Conservation (phyloP, 2,113 vertebrate genomes). For the Monarcha castaneiventris region DNA sequence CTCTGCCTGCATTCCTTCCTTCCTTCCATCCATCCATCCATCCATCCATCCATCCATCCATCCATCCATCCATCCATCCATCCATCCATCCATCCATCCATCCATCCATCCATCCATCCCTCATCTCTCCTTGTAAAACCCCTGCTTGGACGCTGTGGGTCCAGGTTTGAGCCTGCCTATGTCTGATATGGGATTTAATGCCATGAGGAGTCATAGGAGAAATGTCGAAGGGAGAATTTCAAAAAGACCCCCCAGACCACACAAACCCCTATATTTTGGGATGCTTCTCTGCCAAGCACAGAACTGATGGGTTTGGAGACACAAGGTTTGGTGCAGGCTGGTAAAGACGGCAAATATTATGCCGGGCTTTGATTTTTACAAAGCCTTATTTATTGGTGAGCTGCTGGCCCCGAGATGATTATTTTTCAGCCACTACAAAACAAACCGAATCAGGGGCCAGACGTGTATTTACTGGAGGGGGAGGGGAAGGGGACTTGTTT, state of each 20-base stretch:
- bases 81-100: neutral
- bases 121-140: neutral
- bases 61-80: neutral
- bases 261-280: neutral
- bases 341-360: neutral
- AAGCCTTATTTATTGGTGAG: neutral
- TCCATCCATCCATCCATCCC: neutral
- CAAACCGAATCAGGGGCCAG: conserved; percentile 35
- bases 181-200: neutral
- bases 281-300: neutral
- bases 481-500: conserved; percentile 53
- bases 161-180: neutral
- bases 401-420: neutral
- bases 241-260: neutral
- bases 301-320: neutral
- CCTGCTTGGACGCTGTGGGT: neutral
- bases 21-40: neutral
- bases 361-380: neutral
- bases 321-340: neutral
- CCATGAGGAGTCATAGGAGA: neutral
- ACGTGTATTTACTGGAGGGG: conserved; percentile 45
- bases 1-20: neutral
- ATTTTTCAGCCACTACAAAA: conserved; percentile 63
- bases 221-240: neutral
- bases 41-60: too few relatives aligned